Evolutionary conservation across 2,113 vertebrate genomes (phyloP).

Genomic region (Misgurnus anguillicaudatus): DNA sequence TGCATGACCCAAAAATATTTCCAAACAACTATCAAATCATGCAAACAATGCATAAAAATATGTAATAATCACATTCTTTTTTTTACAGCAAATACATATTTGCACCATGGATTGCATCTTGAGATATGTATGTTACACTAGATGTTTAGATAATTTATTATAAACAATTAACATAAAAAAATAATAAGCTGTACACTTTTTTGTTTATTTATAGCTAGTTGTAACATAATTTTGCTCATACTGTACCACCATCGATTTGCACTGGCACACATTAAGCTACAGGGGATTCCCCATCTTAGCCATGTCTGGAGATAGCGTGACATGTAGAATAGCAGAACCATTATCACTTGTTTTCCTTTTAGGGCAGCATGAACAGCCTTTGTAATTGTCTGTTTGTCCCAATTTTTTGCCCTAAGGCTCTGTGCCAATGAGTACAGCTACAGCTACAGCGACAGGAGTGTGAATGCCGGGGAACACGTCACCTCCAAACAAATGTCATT

Average conservation of each 20-base stretch:
- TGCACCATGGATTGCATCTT: not conserved
- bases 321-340: slow-evolving; percentile 49
- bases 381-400: slow-evolving; percentile 71
- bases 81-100: not conserved
- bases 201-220: not conserved
- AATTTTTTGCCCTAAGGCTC: slow-evolving; percentile 59
- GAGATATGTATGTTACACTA: not conserved
- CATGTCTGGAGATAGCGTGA: slow-evolving; percentile 66
- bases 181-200: not conserved
- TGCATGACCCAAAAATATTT: not conserved
- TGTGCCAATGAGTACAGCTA: not conserved
- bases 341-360: slow-evolving; percentile 73
- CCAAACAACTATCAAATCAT: not conserved
- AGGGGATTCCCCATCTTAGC: slow-evolving; percentile 32
- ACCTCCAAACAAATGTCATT: not conserved
- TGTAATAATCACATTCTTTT: too few relatives aligned
- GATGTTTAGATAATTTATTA: not conserved
- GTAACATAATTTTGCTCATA: not conserved
- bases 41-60: not conserved
- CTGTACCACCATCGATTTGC: not conserved
- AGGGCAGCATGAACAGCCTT: slow-evolving; percentile 63
- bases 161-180: not conserved
- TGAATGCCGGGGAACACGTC: not conserved
- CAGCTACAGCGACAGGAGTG: not conserved
- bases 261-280: not conserved